Evolutionary conservation across 2,797 vertebrate genomes (phyloP), one percentile per base, ranked within the genome.

Genomic region (Sciaenops ocellatus): DNA sequence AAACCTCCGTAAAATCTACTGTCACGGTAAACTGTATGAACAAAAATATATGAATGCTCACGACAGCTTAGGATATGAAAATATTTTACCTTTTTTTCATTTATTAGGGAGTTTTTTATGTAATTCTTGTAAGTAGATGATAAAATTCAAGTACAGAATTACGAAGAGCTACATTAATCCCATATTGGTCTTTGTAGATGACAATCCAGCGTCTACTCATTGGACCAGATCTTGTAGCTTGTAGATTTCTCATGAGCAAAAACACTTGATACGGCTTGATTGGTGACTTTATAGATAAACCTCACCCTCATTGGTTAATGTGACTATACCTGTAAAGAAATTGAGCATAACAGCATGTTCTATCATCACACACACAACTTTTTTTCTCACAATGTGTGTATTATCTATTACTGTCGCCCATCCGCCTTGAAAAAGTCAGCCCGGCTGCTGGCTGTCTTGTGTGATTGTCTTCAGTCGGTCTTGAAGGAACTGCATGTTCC

Each of bases 401-500:
- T 74, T 68, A 55, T 70, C 30, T 78, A 5, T 83, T 62, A 46
- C 48, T 63, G 62, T 85, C 18, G 5, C 60, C 65, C 60, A 69
- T 78, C 64, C 80, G 28, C 76, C 85, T 76, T 62, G n/a, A 83
- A 42, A 42, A 78, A 41, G 22, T 59, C 67, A 73, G 73, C 65
- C 30, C 42, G 26, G 66, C 41, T 30, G 59, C 54, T 73, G 69
- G 55, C 65, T 72, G 66, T 79, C 26, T 55, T 61, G 60, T 79
- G 61, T 66, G 69, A 66, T 57, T 68, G 79, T 78, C 55, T 85
- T 38, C 54, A 74, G 13, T 78, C 68, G 75, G 55, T 76, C 50
- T 74, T 30, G 41, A 69, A 69, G 69, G 76, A 80, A 81, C 60
- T 61, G 83, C 69, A 83, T 87, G 72, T 80, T 69, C 61, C 68